A percentile compares a stretch with the other conserved stretches of the same genome.
Conservation (phyloP, 1,140 invertebrate genomes). For the Phymorhynchus buccinoides region DNA sequence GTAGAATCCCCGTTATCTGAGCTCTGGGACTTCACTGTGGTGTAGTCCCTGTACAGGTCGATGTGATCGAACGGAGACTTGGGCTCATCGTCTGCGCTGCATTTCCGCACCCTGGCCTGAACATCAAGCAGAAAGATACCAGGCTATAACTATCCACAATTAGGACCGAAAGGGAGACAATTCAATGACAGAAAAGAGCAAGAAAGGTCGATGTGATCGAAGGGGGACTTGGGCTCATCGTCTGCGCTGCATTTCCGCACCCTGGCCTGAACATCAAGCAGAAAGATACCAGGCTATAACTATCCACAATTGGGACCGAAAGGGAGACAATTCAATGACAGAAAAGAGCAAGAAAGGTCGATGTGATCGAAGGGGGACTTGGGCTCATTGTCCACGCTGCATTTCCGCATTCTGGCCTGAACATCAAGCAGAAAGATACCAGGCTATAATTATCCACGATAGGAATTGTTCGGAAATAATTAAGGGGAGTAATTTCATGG, state of each 20-base stretch:
- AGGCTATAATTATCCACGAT: too few species aligned
- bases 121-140: neutral
- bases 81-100: constrained; percentile 48
- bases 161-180: too few species aligned
- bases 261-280: constrained; percentile 22
- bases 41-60: constrained; percentile 67
- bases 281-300: too few species aligned
- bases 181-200: too few species aligned
- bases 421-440: neutral
- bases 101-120: constrained; percentile 42
- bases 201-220: constrained; percentile 63
- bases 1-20: constrained; percentile 55
- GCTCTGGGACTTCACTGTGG: constrained; percentile 76
- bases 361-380: constrained; percentile 69
- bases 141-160: too few species aligned
- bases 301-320: too few species aligned
- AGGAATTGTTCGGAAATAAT: too few species aligned
- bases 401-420: constrained; percentile 42
- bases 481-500: too few species aligned
- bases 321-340: too few species aligned
- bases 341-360: too few species aligned
- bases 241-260: constrained; percentile 39
- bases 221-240: constrained; percentile 68
- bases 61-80: constrained; percentile 69
- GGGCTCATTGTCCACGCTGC: constrained; percentile 48